These are phyloP conservation scores for Bombus soroeensis DNA, from an alignment of 1,140 invertebrate genomes.

Conservation along the genomic window DNA sequence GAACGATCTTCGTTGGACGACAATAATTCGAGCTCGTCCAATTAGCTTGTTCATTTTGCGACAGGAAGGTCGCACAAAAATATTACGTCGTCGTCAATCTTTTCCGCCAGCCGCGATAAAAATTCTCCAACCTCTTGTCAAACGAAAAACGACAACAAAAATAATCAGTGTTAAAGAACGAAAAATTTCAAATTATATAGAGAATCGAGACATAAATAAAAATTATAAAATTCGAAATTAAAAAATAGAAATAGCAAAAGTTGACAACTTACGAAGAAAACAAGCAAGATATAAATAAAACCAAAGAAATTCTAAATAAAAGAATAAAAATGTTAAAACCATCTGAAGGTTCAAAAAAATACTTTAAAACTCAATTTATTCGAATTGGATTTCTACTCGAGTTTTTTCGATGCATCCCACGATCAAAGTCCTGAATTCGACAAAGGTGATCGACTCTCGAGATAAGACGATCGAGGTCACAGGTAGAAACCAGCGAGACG, in stretches of 20 bases:
- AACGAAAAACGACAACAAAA: too few relatives aligned
- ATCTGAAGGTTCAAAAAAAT: too few relatives aligned
- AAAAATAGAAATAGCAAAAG: background rate
- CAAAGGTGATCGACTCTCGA: constrained; percentile 21
- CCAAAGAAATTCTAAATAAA: background rate
- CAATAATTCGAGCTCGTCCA: constrained; percentile 63
- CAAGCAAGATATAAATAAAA: background rate
- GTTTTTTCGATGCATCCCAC: background rate
- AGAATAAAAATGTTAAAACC: too few relatives aligned
- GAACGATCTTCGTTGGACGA: constrained; percentile 48
- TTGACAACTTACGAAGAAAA: too few relatives aligned
- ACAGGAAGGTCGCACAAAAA: constrained; percentile 52
- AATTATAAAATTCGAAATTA: background rate
- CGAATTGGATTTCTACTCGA: background rate
- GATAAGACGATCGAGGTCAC: constrained; percentile 44
- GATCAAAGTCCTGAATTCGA: constrained; percentile 35
- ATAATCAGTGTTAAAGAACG: background rate
- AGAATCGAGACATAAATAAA: too few relatives aligned
- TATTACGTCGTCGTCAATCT: constrained; percentile 24
- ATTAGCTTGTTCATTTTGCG: constrained; percentile 54
- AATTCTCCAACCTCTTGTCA: too few relatives aligned
- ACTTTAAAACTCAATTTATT: background rate
- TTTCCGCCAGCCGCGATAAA: background rate
- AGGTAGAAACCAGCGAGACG: constrained; percentile 30
- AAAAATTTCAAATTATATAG: too few relatives aligned